A percentile compares a stretch with the other conserved stretches of the same genome.
phyloP scores from a whole-genome alignment of 2,113 vertebrate species.

The Lasiurus cinereus region DNA sequence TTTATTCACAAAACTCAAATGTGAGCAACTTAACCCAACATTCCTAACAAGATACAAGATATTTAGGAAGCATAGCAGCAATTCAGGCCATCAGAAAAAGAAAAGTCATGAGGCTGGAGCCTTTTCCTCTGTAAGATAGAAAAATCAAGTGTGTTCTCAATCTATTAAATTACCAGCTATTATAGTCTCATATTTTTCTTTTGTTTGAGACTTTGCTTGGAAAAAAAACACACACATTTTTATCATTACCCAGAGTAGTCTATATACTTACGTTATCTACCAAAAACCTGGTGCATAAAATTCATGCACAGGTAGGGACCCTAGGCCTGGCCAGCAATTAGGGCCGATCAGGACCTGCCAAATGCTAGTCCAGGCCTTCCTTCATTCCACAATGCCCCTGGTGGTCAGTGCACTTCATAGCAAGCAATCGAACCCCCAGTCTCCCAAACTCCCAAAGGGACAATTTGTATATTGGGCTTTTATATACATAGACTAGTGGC shows the following conservation, averaged over 20 bases:
- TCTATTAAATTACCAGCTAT: not conserved
- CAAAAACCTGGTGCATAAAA: no score
- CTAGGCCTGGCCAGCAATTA: no score
- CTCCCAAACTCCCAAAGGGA: no score
- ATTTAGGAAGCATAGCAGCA: not conserved
- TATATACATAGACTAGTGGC: no score
- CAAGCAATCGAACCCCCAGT: no score
- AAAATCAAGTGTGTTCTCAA: not conserved
- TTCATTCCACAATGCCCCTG: no score
- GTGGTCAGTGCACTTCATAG: no score
- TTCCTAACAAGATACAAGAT: not conserved
- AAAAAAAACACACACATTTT: not conserved
- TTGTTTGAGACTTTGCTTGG: not conserved
- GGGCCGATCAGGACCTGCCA: no score
- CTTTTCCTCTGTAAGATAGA: not conserved
- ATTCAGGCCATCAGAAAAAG: not conserved
- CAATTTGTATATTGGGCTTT: no score
- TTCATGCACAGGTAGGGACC: no score
- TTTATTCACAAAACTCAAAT: constrained; percentile 46
- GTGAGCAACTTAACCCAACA: not conserved
- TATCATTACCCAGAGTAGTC: not conserved
- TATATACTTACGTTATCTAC: not conserved
- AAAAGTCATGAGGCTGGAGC: not conserved
- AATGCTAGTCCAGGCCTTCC: no score
- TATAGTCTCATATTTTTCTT: not conserved